A percentile compares a stretch with the other conserved stretches of the same genome.
Evolutionary conservation across 2,797 vertebrate species (phyloP).

Genomic region (Onychomys arenicola): DNA sequence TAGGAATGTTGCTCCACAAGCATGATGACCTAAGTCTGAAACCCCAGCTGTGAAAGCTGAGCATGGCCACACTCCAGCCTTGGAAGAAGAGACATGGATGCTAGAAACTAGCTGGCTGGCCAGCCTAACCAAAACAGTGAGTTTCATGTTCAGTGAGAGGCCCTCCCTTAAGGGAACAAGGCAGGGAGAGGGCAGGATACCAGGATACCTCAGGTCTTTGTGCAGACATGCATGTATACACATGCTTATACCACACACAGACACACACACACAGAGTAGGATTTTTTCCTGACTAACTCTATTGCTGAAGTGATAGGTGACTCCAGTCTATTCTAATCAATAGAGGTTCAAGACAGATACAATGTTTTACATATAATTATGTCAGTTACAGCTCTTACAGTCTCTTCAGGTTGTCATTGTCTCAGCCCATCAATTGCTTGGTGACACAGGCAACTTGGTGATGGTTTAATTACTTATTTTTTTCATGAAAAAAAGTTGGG

Average conservation of each 20-base stretch:
- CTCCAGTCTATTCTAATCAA: not conserved
- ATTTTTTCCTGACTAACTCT: not conserved
- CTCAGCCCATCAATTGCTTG: not conserved
- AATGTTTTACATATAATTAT: not conserved
- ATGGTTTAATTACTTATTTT: not conserved
- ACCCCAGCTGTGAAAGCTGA: not conserved
- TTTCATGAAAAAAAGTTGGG: constrained; percentile 34
- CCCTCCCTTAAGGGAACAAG: not conserved
- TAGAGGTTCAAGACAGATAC: not conserved
- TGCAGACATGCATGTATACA: not conserved
- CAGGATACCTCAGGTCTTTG: not conserved
- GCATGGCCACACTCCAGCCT: not conserved
- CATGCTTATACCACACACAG: not conserved
- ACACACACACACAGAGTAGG: not conserved
- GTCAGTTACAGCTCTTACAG: not conserved
- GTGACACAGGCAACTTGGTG: not conserved
- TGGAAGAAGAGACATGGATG: not conserved
- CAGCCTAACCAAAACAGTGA: not conserved
- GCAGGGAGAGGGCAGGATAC: not conserved
- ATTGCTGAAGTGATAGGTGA: not conserved
- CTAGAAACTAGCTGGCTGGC: not conserved
- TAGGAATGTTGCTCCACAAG: not conserved
- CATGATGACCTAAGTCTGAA: not conserved
- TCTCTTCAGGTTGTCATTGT: constrained; percentile 15
- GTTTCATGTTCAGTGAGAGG: not conserved